Base-by-base conservation (phyloP, 2,797 vertebrate species). In the Pseudomugil gertrudae region DNA sequence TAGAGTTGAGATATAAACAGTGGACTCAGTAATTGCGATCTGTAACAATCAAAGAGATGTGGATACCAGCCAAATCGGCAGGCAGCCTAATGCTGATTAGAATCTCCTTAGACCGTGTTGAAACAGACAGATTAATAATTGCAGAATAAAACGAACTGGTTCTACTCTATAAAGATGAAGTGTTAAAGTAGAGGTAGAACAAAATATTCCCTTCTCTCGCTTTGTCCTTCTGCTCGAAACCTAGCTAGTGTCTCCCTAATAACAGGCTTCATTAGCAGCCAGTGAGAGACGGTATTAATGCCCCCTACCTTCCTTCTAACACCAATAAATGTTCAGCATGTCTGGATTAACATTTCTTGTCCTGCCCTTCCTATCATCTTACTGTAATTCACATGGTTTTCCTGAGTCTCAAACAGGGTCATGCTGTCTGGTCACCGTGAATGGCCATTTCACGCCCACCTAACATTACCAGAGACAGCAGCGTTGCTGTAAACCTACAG, bases 381-480 rank as follows among this genome's bases (percentile, higher is more conserved):
- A 58, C 53, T 50, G 57, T 75, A 74, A 84, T 89, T 87, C 56
- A 70, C 57, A 74, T 51, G 2, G 9, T 69, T 84, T 76, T 64
- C 45, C 19, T 0, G 30, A 56, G 71, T 63, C 52, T 71, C 64
- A 50, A 65, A 77, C 43, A 35, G 72, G 81, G 83, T 83, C 80
- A 74, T 19, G 9, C 63, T 50, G 57, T 50, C 69, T 74, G 52
- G 30, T 72, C 64, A 33, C 64, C 4, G 0, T 48, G 59, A 84
- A 82, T 52, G 83, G 59, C 72, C 55, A 26, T 78, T 84, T 80
- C 69, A 72, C 76, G 43, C 69, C 82, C 72, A 62, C 82, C 83
- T 84, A 83, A 47, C 83, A 88, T 89, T 83, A 86, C 62, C 70
- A 58, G 84, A 81, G 85, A 86, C 75, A 61, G 83, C 63, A 60